These are phyloP conservation scores for Aleiodes testaceus DNA, from an alignment of 2,888 invertebrate species.

Conservation along the genomic window DNA sequence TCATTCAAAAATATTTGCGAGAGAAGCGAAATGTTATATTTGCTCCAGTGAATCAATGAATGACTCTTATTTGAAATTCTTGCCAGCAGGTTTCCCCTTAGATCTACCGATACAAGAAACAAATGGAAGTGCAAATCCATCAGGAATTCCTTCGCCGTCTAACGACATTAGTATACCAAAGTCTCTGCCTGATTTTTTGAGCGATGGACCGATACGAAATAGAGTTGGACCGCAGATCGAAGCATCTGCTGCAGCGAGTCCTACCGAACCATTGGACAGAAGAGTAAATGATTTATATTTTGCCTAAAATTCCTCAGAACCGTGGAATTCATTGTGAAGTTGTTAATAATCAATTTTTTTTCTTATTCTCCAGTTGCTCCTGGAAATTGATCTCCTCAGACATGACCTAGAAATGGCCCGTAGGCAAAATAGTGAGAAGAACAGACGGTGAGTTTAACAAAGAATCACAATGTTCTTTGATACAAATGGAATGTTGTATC, in stretches of 20 bases:
- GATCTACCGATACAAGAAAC: conserved; percentile 62
- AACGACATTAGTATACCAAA: conserved; percentile 74
- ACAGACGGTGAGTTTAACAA: conserved; percentile 63
- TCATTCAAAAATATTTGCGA: too few relatives aligned
- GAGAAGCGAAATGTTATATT: neutral
- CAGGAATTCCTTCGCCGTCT: conserved; percentile 52
- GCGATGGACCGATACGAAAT: conserved; percentile 79
- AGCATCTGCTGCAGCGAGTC: conserved; percentile 30
- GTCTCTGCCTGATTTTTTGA: conserved; percentile 82
- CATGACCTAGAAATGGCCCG: conserved; percentile 76
- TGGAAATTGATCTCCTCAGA: conserved; percentile 52
- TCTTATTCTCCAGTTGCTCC: conserved; percentile 30
- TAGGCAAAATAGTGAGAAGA: conserved; percentile 75
- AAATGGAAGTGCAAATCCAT: conserved; percentile 47
- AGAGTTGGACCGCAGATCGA: conserved; percentile 64
- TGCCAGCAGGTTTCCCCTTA: conserved; percentile 61
- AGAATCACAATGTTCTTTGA: neutral
- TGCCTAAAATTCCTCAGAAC: neutral
- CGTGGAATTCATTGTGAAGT: neutral
- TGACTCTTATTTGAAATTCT: neutral
- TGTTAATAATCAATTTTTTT: conserved; percentile 17
- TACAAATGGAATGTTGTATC: neutral
- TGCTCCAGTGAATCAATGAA: neutral
- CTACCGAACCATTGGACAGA: conserved; percentile 43
- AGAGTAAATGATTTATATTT: conserved; percentile 32